A percentile compares a stretch with the other conserved stretches of the same genome.
Conservation (phyloP, 1,140 invertebrate genomes). For the Oscheius sp. region DNA sequence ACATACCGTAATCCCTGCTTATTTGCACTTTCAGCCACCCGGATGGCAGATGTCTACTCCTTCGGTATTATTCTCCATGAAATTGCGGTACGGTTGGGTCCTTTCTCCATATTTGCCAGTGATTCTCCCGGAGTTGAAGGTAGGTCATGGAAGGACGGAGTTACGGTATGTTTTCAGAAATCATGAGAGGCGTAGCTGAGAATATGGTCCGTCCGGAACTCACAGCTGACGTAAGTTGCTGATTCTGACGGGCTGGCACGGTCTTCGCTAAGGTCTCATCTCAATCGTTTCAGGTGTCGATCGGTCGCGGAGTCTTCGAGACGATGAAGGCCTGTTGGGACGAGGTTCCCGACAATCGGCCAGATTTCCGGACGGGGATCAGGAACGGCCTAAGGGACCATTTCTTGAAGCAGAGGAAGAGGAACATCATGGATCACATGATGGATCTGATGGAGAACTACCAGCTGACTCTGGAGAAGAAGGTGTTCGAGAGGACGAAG, state of each 20-base stretch:
- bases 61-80: conserved; percentile 91
- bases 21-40: conserved; percentile 17
- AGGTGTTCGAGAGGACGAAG: conserved; percentile 88
- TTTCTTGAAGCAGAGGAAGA: conserved; percentile 65
- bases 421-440: conserved; percentile 71
- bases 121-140: not conserved
- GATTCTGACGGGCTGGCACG: too few relatives aligned
- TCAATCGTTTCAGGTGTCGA: not conserved
- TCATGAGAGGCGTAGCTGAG: not conserved
- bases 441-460: conserved; percentile 71
- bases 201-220: too few relatives aligned
- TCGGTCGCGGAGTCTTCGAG: not conserved
- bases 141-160: too few relatives aligned
- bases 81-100: conserved; percentile 71
- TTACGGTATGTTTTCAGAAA: too few relatives aligned
- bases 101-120: conserved; percentile 41
- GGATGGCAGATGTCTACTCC: conserved; percentile 86
- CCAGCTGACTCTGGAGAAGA: conserved; percentile 76
- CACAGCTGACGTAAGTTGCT: too few relatives aligned
- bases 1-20: not conserved
- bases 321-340: conserved; percentile 60
- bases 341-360: conserved; percentile 61
- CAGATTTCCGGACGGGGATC: conserved; percentile 61
- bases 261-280: not conserved
- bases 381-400: conserved; percentile 53